Base-by-base conservation (phyloP, 2,797 vertebrate species). In the Hemitrygon akajei region DNA sequence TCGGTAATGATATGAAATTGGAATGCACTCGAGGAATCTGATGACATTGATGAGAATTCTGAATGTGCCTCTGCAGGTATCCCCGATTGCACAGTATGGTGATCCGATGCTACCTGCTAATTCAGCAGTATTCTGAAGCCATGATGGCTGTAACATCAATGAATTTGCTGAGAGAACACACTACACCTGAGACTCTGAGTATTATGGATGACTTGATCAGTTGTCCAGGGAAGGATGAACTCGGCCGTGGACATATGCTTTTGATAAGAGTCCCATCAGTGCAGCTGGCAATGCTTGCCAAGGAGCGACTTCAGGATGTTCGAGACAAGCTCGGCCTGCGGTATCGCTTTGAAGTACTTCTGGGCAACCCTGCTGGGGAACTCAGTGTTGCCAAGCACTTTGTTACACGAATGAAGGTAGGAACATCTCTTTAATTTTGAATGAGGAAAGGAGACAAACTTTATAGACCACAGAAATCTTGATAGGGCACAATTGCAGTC, bases 1-100 rank as follows among this genome's bases (percentile, higher is more conserved):
- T 75, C 71, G 27, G 71, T 7, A 7, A 66, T 7, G 9, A 2
- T 66, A 66, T 66, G 25, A 89, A 69, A 37, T 89, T 89, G 20
- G n/a, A 89, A 7, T 69, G 37, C n/a, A 34, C n/a, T 89, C 69
- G 40, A 40, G 71, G 40, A 30, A 73, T 9, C 2, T 76, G 89
- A 47, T 58, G 14, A 56, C 47, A 47, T 5, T 76, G 76, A 56
- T 93, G 71, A 47, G 40, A 76, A 58, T 76, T 92, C 2, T 92
- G 89, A 37, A 14, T 16, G 10, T 11, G 96, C 94, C 94, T 9
- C 95, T 73, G 56, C 95, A 99, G 99, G 96, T 98, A 99, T 94
- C 98, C 98, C 0, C 97, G 98, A 94, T 97, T 99, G 63, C 99
- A 99, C 96, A 99, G 98, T 96, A 99, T 99, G 99, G 99, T 99